Evolutionary conservation across 2,888 invertebrate genomes (phyloP).

Genomic region (Cataglyphis albicans): DNA sequence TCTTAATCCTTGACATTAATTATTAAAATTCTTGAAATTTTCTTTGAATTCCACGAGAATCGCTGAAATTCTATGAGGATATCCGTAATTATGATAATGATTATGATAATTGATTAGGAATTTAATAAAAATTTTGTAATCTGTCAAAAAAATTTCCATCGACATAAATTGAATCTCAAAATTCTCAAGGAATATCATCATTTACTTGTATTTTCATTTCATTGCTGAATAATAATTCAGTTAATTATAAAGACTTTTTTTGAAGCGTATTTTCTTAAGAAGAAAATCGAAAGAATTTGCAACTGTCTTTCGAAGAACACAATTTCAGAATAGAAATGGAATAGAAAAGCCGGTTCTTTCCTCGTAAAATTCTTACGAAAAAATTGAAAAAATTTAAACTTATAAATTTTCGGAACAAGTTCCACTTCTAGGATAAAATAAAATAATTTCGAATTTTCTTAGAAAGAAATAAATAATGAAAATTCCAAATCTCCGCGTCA

Average conservation of each 20-base stretch:
- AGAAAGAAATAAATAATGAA: background rate
- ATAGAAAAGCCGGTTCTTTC: background rate
- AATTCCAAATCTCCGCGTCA: background rate
- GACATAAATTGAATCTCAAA: background rate
- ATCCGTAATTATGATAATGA: background rate
- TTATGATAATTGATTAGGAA: background rate
- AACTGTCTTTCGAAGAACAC: background rate
- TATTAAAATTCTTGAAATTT: background rate
- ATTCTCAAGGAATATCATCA: background rate
- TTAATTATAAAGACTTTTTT: background rate
- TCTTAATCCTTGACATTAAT: background rate
- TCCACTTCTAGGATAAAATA: background rate
- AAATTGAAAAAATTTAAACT: background rate
- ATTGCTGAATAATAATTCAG: background rate
- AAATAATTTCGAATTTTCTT: background rate
- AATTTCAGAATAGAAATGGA: background rate
- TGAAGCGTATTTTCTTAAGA: background rate
- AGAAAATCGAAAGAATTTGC: constrained; percentile 1
- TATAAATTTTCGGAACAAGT: background rate
- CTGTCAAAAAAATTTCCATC: background rate
- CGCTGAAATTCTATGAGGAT: background rate
- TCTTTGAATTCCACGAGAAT: background rate
- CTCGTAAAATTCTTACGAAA: background rate
- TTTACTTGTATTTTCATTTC: background rate
- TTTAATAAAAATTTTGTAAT: background rate